Evolutionary conservation across 2,797 vertebrate species (phyloP).

Genomic region (Sphaeramia orbicularis): DNA sequence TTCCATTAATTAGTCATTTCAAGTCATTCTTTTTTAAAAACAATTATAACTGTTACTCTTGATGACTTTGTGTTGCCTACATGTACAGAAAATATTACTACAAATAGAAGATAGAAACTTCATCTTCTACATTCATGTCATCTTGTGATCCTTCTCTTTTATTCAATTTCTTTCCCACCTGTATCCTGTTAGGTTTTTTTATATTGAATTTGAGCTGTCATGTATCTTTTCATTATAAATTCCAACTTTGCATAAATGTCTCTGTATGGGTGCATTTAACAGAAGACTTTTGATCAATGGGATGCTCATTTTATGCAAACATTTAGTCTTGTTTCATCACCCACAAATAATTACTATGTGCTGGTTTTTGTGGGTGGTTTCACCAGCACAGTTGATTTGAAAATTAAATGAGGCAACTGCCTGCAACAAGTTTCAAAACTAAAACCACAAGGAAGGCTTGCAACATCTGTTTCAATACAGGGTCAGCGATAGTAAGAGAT

Average conservation of each 20-base stretch:
- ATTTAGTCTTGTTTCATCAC: not conserved
- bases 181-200: not conserved
- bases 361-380: not conserved
- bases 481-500: not conserved
- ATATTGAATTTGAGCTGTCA: not conserved
- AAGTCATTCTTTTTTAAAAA: no score
- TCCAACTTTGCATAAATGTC: not conserved
- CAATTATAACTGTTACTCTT: no score
- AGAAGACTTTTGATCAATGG: no score
- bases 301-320: not conserved
- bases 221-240: conserved; percentile 1
- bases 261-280: not conserved
- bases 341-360: not conserved
- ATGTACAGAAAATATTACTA: no score
- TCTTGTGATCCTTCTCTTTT: not conserved
- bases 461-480: not conserved
- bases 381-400: conserved; percentile 3
- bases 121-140: conserved; percentile 20
- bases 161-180: not conserved
- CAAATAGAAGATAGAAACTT: no score
- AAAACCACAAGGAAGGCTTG: conserved; percentile 28
- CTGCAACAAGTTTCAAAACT: conserved; percentile 54
- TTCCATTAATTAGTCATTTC: no score
- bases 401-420: conserved; percentile 42
- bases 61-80: no score